phyloP scores from a whole-genome alignment of 2,888 invertebrate genomes.

The Papilio gigon region DNA sequence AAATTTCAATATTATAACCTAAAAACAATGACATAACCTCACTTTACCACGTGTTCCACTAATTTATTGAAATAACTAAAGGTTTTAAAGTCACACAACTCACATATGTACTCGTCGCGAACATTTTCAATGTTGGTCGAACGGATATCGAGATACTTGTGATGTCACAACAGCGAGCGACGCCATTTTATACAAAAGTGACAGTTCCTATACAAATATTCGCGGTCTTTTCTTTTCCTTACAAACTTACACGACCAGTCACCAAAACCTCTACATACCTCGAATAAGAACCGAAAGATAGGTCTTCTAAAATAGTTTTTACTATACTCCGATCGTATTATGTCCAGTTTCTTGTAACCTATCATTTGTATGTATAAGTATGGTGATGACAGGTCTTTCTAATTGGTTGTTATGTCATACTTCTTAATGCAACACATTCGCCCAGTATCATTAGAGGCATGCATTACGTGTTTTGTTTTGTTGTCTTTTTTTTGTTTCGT shows the following conservation, averaged over 20 bases:
- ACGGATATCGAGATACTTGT: constrained; percentile 60
- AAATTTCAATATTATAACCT: neutral
- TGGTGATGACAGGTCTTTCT: constrained; percentile 9
- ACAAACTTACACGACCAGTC: constrained; percentile 15
- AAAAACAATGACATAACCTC: constrained; percentile 16
- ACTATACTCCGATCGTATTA: neutral
- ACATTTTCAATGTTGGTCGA: constrained; percentile 65
- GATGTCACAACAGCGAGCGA: constrained; percentile 63
- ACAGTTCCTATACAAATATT: constrained; percentile 57
- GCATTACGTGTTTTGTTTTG: constrained; percentile 25
- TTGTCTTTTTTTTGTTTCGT: constrained; percentile 30
- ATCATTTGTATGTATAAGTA: constrained; percentile 3
- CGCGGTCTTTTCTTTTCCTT: constrained; percentile 47
- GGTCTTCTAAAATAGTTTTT: constrained; percentile 30
- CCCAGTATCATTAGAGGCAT: constrained; percentile 36
- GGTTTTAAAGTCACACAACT: constrained; percentile 54
- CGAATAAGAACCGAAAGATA: neutral
- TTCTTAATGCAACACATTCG: constrained; percentile 30
- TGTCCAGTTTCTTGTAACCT: constrained; percentile 43
- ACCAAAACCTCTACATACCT: neutral
- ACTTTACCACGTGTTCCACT: constrained; percentile 27
- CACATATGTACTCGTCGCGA: constrained; percentile 69
- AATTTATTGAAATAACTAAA: neutral
- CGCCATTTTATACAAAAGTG: constrained; percentile 69
- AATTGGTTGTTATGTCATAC: constrained; percentile 29